Evolutionary conservation across 2,113 vertebrate species (phyloP), one percentile per base, ranked within the genome.

Genomic region (Prolemur simus): DNA sequence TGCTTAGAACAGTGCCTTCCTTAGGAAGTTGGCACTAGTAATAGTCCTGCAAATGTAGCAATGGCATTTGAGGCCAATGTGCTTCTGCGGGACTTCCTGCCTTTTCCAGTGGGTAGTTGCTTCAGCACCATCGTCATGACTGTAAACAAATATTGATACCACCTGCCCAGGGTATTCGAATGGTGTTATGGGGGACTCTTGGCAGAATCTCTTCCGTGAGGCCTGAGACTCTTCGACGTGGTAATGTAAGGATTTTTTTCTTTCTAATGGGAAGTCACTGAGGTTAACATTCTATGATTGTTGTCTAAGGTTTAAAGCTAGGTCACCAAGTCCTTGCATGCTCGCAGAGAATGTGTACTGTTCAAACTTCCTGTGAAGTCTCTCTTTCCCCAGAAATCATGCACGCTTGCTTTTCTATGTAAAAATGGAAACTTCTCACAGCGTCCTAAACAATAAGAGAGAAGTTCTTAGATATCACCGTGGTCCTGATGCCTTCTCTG

Each of bases 11-110:
- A 1, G 52, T 5, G 21, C 18, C 29, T 63, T 68, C 23, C n/a
- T 77, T 29, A 3, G n/a, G 6, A 3, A 8, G n/a, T 17, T 8
- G 1, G 1, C 0, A 12, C 21, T 10, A 52, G 76, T 5, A 4
- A 4, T 10, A 20, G 7, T 32, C 47, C 6, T 66, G 14, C 29
- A 45, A 2, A 25, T 17, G 4, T 15, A 37, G 39, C 64, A 2
- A 3, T 4, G 11, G 49, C 13, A 7, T 34, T 9, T 20, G 66
- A 39, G 25, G 45, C 52, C 92, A 45, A 11, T 8, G 39, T 0
- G 52, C 71, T 34, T n/a, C 39, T 11, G 11, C 1, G 1, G 25
- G 17, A 8, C 20, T 45, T 64, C 1, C 27, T 88, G 66, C n/a
- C 71, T 93, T 49, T n/a, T 60, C 73, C 49, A 13, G 1, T 6